phyloP scores from a whole-genome alignment of 2,113 vertebrate genomes.

The Apteryx mantelli region DNA sequence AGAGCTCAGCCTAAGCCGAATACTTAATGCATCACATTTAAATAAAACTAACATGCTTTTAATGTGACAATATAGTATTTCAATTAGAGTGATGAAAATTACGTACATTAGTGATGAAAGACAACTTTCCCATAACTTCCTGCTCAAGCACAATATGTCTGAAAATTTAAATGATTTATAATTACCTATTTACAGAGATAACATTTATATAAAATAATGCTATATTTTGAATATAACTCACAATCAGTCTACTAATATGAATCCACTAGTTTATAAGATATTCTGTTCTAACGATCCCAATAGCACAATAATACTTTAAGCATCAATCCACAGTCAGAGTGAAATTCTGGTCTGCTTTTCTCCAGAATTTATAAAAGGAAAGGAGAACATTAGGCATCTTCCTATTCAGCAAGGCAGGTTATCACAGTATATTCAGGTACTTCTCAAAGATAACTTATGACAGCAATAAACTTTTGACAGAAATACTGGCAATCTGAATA shows the following conservation, averaged over 20 bases:
- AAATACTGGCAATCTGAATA: neutral
- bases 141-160: neutral
- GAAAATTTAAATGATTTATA: neutral
- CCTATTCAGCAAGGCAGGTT: neutral
- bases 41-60: neutral
- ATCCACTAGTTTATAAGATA: neutral
- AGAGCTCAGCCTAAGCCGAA: neutral
- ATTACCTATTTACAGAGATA: neutral
- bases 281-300: neutral
- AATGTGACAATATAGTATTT: neutral
- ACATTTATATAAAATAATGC: neutral
- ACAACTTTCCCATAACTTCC: neutral
- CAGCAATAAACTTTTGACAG: neutral
- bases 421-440: neutral
- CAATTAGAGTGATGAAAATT: neutral
- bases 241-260: neutral
- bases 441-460: neutral
- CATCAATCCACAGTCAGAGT: neutral
- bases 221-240: neutral
- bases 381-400: neutral
- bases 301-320: neutral
- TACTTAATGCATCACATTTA: neutral
- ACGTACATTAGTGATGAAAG: neutral
- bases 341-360: neutral
- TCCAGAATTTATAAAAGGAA: neutral